Conservation (phyloP, 2,888 invertebrate species). For the Ryuthela nishihirai region DNA sequence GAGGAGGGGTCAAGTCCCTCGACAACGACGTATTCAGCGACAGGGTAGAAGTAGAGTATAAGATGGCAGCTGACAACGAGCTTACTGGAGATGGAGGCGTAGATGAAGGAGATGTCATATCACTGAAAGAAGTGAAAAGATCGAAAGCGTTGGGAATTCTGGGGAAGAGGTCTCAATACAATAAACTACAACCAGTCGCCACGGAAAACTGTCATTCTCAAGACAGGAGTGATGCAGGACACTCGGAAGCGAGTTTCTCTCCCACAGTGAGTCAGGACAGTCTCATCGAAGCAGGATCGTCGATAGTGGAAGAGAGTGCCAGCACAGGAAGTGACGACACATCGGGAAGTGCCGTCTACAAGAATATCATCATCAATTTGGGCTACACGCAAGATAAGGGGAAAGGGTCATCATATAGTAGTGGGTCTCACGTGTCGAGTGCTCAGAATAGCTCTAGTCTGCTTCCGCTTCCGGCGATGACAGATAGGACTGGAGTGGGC, state of each 20-base stretch:
- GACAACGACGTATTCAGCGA: too few relatives aligned
- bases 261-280: conserved; percentile 40
- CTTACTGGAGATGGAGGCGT: conserved; percentile 12
- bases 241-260: conserved; percentile 24
- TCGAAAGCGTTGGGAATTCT: conserved; percentile 25
- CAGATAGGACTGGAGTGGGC: too few relatives aligned
- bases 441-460: too few relatives aligned
- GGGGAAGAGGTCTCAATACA: conserved; percentile 24
- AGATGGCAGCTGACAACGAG: conserved; percentile 13
- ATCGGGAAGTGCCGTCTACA: conserved; percentile 41
- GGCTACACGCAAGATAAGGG: conserved; percentile 27
- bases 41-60: conserved; percentile 32
- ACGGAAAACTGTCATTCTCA: conserved; percentile 1
- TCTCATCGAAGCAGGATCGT: conserved; percentile 38
- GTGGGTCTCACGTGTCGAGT: too few relatives aligned
- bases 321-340: conserved; percentile 41
- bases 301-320: conserved; percentile 42
- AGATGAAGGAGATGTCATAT: conserved; percentile 26
- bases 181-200: conserved; percentile 19
- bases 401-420: too few relatives aligned
- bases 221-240: conserved; percentile 8
- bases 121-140: conserved; percentile 21
- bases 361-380: conserved; percentile 42
- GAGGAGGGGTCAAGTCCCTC: too few relatives aligned
- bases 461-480: too few relatives aligned